phyloP scores from a whole-genome alignment of 2,888 invertebrate species.

The Cyclophora albipunctata region DNA sequence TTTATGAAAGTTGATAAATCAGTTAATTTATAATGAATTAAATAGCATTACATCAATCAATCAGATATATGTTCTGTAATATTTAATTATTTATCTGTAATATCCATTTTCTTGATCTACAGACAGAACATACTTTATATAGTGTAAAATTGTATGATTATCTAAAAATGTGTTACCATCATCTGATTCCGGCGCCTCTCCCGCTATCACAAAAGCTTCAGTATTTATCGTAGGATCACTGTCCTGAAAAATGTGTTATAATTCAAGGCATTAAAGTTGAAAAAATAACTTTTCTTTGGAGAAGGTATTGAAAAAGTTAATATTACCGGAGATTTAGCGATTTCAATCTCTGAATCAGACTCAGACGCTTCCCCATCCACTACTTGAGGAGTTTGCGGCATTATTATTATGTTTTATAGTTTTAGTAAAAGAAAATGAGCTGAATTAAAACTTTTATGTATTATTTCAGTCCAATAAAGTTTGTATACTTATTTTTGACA shows the following conservation, averaged over 20 bases:
- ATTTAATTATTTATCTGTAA: too few relatives aligned
- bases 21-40: not conserved
- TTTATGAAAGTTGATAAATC: not conserved
- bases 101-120: too few relatives aligned
- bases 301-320: not conserved
- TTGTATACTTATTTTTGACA: too few relatives aligned
- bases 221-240: slow-evolving; percentile 17
- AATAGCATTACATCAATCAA: too few relatives aligned
- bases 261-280: not conserved
- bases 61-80: too few relatives aligned
- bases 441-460: too few relatives aligned
- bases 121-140: too few relatives aligned
- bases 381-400: slow-evolving; percentile 53
- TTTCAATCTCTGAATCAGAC: slow-evolving; percentile 61
- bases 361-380: slow-evolving; percentile 67
- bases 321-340: slow-evolving; percentile 52
- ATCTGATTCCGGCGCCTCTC: slow-evolving; percentile 64
- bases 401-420: slow-evolving; percentile 12
- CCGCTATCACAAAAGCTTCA: slow-evolving; percentile 48
- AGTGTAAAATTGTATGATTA: too few relatives aligned
- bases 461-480: too few relatives aligned
- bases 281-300: not conserved
- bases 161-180: slow-evolving; percentile 36
- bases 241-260: slow-evolving; percentile 27
- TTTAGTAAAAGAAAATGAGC: too few relatives aligned